These are phyloP conservation scores for Dasyornis broadbenti DNA, from an alignment of 2,113 vertebrate species.

Conservation along the genomic window DNA sequence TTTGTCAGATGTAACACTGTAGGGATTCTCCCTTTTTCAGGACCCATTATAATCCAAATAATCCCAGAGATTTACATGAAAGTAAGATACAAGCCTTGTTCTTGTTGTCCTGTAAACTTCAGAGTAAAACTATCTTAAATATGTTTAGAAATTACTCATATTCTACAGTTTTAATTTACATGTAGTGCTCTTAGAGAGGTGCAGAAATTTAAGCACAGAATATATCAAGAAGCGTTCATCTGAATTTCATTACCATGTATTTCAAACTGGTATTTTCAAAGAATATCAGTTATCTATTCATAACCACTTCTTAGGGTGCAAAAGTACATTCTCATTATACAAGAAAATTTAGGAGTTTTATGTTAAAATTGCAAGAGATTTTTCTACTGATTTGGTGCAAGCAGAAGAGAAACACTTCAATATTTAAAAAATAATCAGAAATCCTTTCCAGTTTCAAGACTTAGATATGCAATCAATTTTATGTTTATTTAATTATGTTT, in stretches of 20 bases:
- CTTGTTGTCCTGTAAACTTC: neutral
- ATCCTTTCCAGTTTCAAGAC: slow-evolving; percentile 11
- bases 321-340: neutral
- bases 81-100: neutral
- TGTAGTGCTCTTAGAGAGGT: neutral
- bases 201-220: neutral
- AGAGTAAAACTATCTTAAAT: neutral
- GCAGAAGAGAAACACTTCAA: neutral
- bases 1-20: neutral
- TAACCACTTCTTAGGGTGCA: neutral
- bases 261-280: neutral
- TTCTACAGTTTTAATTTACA: neutral
- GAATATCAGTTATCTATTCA: neutral
- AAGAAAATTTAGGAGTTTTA: neutral
- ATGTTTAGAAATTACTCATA: neutral
- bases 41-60: neutral
- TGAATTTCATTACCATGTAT: neutral
- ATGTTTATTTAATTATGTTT: slow-evolving; percentile 54
- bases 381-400: slow-evolving; percentile 14
- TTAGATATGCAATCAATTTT: slow-evolving; percentile 38
- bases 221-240: neutral
- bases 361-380: slow-evolving; percentile 8
- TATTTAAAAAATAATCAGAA: slow-evolving; percentile 30
- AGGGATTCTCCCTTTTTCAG: neutral
- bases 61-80: neutral